Evolutionary conservation across 2,113 vertebrate genomes (phyloP), one percentile per base, ranked within the genome.

Genomic region (Bucco capensis): DNA sequence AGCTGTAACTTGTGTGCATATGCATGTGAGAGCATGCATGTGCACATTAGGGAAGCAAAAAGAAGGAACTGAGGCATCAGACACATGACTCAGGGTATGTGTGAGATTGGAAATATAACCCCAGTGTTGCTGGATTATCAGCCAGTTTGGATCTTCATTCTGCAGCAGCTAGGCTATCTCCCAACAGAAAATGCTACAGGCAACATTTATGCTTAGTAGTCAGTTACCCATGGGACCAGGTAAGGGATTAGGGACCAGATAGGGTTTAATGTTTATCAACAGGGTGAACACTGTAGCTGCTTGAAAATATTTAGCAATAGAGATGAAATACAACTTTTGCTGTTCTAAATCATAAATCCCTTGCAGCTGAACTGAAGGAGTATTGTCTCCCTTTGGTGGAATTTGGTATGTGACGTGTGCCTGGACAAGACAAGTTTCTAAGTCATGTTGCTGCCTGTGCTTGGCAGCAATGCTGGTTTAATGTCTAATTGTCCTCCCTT

Each of bases 61-160:
- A 94, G 74, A 28, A 87, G 95, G 95, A 96, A 94, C 91, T 76
- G 74, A 27, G 62, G 91, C 91, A 94, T 81, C 89, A 95, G 81
- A 46, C 89, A 65, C 74, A 87, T 96, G 94, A 93, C 71, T 93
- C 53, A 13, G 94, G 74, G 82, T 27, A 73, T 87, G 84, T 76
- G 62, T 2, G 46, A 75, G 93, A 57, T 33, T 51, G 70, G 86
- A 53, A 84, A 78, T 8, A 44, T 2, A 75, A 82, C 50, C 74
- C 58, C 46, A 9, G 46, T 19, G 65, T 7, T 50, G 62, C 78
- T 53, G 92, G 76, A 67, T 77, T 88, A 88, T 85, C 89, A 91
- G 70, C 86, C 70, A 27, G 7, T 78, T 69, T 65, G 37, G 58
- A 76, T 92, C 89, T 91, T 58, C 15, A 1, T 44, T 84, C 78